phyloP scores from a whole-genome alignment of 2,888 invertebrate species.

The Frankliniella intonsa region DNA sequence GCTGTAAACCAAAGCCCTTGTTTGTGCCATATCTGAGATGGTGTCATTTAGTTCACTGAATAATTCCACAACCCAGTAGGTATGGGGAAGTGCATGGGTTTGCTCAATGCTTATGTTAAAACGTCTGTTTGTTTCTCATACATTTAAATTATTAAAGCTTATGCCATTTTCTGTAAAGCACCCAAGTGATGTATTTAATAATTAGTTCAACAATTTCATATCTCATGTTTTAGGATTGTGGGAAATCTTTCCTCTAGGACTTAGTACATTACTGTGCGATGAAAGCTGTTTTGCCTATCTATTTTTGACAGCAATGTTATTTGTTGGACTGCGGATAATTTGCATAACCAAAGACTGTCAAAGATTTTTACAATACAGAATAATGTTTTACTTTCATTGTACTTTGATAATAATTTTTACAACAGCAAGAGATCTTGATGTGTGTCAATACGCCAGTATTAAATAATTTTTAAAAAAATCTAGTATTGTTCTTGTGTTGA shows the following conservation, averaged over 20 bases:
- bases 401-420: background rate
- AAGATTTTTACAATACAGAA: background rate
- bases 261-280: background rate
- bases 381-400: background rate
- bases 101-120: background rate
- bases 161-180: too few species aligned
- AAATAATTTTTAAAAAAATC: background rate
- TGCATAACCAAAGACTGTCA: background rate
- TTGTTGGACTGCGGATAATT: background rate
- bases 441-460: background rate
- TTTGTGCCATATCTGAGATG: too few species aligned
- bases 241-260: too few species aligned
- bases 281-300: background rate
- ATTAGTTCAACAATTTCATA: too few species aligned
- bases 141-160: too few species aligned
- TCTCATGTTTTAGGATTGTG: too few species aligned
- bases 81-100: background rate
- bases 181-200: too few species aligned
- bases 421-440: background rate
- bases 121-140: background rate
- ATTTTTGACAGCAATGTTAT: background rate
- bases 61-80: background rate
- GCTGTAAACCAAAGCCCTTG: too few species aligned
- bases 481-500: background rate
- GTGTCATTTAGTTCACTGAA: too few species aligned